Conservation (phyloP, 2,113 vertebrate genomes). For the Cervus canadensis region DNA sequence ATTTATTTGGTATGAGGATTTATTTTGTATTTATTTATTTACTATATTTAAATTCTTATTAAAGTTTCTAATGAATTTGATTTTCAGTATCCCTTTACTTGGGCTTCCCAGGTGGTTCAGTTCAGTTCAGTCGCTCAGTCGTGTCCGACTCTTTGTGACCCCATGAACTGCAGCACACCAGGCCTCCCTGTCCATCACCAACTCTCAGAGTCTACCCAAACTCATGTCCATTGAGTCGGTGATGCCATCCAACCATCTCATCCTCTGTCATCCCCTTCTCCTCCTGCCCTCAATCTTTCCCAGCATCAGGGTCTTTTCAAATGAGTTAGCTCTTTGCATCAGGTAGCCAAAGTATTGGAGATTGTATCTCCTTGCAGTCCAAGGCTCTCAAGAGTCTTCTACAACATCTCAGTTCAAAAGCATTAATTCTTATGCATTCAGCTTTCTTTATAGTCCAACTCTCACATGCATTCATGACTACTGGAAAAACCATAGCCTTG, state of each 20-base stretch:
- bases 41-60: neutral
- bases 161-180: neutral
- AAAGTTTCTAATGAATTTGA: neutral
- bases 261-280: neutral
- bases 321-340: neutral
- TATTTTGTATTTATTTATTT: neutral
- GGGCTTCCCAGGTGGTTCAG: neutral
- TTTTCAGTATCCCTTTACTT: neutral
- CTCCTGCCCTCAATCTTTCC: neutral
- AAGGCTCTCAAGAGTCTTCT: neutral
- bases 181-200: neutral
- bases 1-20: neutral
- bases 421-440: neutral
- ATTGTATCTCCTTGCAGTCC: neutral
- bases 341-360: neutral
- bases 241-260: neutral
- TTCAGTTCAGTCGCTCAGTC: neutral
- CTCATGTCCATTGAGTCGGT: neutral
- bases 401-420: neutral
- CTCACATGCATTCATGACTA: neutral
- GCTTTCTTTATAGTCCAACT: neutral
- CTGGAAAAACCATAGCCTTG: neutral
- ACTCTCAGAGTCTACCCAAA: neutral
- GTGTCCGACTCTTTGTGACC: fast-evolving
- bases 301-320: neutral